Conservation (phyloP, 2,888 invertebrate genomes). For the Cecidostiba fungosa region DNA sequence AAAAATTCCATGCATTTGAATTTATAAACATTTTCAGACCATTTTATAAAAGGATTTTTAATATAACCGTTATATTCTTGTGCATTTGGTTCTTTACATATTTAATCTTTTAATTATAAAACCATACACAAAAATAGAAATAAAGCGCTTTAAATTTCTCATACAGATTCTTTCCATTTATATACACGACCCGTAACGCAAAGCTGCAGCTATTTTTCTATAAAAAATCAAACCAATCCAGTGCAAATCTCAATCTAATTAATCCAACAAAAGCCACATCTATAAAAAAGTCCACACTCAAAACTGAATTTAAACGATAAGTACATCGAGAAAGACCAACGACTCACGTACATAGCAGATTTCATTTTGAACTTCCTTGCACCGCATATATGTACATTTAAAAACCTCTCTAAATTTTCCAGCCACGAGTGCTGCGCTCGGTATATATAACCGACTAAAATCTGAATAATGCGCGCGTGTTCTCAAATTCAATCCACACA, state of each 20-base stretch:
- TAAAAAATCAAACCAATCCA: background rate
- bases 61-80: background rate
- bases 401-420: slow-evolving; percentile 5
- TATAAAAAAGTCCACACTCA: background rate
- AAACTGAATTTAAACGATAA: slow-evolving; percentile 3
- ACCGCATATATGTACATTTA: background rate
- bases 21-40: too few species aligned
- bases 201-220: background rate
- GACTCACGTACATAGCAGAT: slow-evolving; percentile 21
- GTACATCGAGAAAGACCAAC: background rate
- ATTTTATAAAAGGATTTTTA: background rate
- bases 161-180: background rate
- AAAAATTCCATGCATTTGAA: background rate
- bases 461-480: slow-evolving; percentile 40
- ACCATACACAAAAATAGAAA: background rate
- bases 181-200: background rate
- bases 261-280: background rate
- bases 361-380: background rate
- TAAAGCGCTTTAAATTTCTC: background rate
- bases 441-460: slow-evolving; percentile 29
- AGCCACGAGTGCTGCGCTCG: background rate
- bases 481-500: slow-evolving; percentile 23
- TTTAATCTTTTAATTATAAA: slow-evolving; percentile 1
- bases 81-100: background rate
- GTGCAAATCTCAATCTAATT: background rate